Evolutionary conservation across 2,888 invertebrate genomes (phyloP).

Genomic region (Apamea anceps): DNA sequence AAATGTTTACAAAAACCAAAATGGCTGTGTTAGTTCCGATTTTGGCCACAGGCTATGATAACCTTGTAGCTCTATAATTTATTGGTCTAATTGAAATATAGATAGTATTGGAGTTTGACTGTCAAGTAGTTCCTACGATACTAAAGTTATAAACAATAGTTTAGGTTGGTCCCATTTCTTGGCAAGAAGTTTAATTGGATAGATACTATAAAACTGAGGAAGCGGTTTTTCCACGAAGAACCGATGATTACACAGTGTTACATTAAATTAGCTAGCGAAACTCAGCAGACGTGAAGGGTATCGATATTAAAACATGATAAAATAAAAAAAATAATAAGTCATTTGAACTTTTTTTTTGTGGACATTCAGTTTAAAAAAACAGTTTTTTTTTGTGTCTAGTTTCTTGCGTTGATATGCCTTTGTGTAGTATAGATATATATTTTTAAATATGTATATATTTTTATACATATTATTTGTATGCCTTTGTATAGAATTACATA

Average conservation of each 20-base stretch:
- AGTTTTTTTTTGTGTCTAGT: too few species aligned
- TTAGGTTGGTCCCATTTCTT: conserved; percentile 3
- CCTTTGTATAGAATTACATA: too few species aligned
- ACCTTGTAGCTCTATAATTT: not conserved
- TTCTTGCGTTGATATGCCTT: too few species aligned
- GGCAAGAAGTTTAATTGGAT: conserved; percentile 25
- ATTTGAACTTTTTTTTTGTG: too few species aligned
- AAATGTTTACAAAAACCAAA: not conserved
- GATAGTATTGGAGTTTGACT: not conserved
- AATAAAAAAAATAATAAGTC: too few species aligned
- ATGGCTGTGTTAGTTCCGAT: not conserved
- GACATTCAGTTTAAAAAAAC: too few species aligned
- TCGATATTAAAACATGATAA: not conserved
- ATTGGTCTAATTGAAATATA: not conserved
- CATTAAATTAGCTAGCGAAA: too few species aligned
- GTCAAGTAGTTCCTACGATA: not conserved
- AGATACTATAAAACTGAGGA: not conserved
- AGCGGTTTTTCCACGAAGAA: conserved; percentile 4
- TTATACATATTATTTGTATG: too few species aligned
- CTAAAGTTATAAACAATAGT: not conserved
- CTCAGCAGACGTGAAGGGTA: not conserved
- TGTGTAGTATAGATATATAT: too few species aligned
- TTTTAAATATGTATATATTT: too few species aligned
- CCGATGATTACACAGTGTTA: not conserved
- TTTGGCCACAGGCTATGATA: not conserved